Evolutionary conservation across 2,797 vertebrate species (phyloP), one percentile per base, ranked within the genome.

Genomic region (Caiman crocodilus): DNA sequence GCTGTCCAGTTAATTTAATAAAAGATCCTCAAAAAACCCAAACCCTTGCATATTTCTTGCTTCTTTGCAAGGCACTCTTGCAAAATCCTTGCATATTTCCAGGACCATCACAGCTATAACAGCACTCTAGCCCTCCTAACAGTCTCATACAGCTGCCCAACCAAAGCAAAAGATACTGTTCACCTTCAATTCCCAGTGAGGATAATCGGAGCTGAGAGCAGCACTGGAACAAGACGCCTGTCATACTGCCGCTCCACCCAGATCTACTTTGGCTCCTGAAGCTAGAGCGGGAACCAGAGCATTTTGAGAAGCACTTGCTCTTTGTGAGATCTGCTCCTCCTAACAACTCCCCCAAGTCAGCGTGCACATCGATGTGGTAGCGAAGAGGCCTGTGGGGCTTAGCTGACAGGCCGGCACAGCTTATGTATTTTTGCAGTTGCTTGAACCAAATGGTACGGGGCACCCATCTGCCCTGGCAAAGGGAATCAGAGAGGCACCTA

Each of bases 131-230:
- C 42, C 42, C 42, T 11, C 42, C 9, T 3, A 50, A 50, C 42
- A 50, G 42, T 10, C 42, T 50, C 42, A 50, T 10, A 50, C 69
- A 73, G 23, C 26, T 50, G 50, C 50, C 50, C 35, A 16, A 73
- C 50, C 26, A 42, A 73, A 23, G 69, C 14, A 23, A 42, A 16
- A 25, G 69, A 23, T 50, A 42, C 42, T 42, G 35, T 8, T 23
- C 69, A 73, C 32, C 69, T 73, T 26, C 0, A 21, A 14, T 14
- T 50, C 18, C 60, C 18, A 23, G 12, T 3, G n/a, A 7, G 21
- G 21, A 17, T 0, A 2, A 79, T 60, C 21, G 21, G 85, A 14
- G 15, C 2, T 14, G 25, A 57, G 10, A 26, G 12, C 0, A 0
- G 56, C 20, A 2, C 18, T 13, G 20, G n/a, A 28, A 18, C 4